Base-by-base conservation (phyloP, 2,113 vertebrate species). In the Callospermophilus lateralis region DNA sequence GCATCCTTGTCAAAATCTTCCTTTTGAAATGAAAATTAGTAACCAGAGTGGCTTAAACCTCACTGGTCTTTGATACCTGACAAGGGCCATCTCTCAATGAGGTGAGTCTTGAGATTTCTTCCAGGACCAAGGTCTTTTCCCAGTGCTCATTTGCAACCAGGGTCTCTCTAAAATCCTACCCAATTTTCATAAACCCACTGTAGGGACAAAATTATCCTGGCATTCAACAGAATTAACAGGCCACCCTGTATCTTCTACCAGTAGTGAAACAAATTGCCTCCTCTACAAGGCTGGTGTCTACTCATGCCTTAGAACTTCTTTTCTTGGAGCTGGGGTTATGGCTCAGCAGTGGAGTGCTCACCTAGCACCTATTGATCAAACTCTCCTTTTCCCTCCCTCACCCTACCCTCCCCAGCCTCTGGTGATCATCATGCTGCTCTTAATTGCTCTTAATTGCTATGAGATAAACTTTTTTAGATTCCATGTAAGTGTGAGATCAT, bases 11-110 rank as follows among this genome's bases (percentile, higher is more conserved):
- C 65, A 90, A 92, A 96, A 96, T 70, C 48, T 94, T 79, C 0
- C 61, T 93, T 95, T 74, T 79, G 39, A 76, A 94, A 85, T 83
- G 30, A 96, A 96, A 91, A 45, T 80, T 73, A 51, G 68, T 79
- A 77, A 67, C 13, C 22, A 90, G 30, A 77, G 20, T 93, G 9
- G 10, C 73, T 20, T 0, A 34, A 79, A 83, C 10, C 22, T 91
- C 65, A 58, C 51, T 77, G 24, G 32, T 51, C 67, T 78, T 91
- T 19, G 4, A 81, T 77, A 7, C 53, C 34, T 83, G 15, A 10
- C 15, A 55, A 39, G 24, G 93, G 19, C 17, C 72, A 65, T 80
- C 22, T 15, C 86, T 95, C 32, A 34, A 1, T 5, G 37, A n/a
- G 6, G 7, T 84, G 55, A 48, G 2, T 48, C 45, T 37, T 37